These are phyloP conservation scores for Ganaspis sp. DNA, from an alignment of 1,140 invertebrate genomes.

Conservation along the genomic window DNA sequence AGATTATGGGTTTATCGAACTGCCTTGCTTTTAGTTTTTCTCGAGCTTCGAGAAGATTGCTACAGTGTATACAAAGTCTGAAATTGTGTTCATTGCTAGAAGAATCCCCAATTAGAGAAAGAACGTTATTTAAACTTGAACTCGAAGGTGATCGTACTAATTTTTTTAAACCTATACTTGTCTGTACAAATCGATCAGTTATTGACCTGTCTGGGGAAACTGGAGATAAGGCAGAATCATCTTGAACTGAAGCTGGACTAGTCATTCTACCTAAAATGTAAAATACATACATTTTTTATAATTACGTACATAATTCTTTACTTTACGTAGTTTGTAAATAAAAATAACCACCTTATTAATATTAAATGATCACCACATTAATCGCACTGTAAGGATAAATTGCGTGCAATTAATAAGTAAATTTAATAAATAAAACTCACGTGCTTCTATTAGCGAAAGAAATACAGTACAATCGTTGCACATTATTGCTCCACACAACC, in stretches of 20 bases:
- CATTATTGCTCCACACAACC: conserved; percentile 96
- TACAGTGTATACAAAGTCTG: conserved; percentile 90
- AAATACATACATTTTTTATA: conserved; percentile 32
- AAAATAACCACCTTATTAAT: too few relatives aligned
- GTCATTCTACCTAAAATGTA: conserved; percentile 78
- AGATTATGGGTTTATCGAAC: conserved; percentile 86
- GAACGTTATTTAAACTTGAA: conserved; percentile 74
- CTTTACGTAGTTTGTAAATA: too few relatives aligned
- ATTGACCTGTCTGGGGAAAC: conserved; percentile 61
- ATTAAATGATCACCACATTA: too few relatives aligned
- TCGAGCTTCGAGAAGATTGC: conserved; percentile 87
- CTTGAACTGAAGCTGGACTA: conserved; percentile 75
- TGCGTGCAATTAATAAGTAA: too few relatives aligned
- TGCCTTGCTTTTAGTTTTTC: conserved; percentile 88
- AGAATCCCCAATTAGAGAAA: conserved; percentile 76
- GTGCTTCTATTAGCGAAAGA: conserved; percentile 87
- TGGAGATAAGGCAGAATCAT: conserved; percentile 68
- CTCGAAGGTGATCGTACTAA: conserved; percentile 73
- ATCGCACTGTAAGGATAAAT: too few relatives aligned
- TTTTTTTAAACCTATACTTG: conserved; percentile 74
- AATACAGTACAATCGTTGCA: conserved; percentile 96
- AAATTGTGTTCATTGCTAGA: conserved; percentile 80
- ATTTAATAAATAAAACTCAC: conserved; percentile 78
- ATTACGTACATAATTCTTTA: too few relatives aligned
- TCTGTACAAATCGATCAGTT: conserved; percentile 77